Conservation (phyloP, 2,797 vertebrate species). For the Danio aesculapii region DNA sequence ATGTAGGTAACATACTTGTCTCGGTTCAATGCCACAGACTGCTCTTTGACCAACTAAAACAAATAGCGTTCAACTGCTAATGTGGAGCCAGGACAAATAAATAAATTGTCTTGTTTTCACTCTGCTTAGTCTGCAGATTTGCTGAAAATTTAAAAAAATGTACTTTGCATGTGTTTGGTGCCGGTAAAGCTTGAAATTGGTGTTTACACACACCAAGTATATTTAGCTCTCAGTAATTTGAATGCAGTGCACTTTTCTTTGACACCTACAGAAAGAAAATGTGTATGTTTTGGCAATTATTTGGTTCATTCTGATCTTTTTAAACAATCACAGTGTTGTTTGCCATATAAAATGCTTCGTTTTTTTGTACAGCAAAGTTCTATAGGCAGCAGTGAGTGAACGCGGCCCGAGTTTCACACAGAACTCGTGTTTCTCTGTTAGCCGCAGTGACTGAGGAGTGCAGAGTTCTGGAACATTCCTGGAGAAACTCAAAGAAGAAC, state of each 20-base stretch:
- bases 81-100: conserved; percentile 53
- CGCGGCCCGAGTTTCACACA: conserved; percentile 59
- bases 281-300: background rate
- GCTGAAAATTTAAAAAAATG: conserved; percentile 56
- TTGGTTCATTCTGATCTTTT: conserved; percentile 1
- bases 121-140: conserved; percentile 48
- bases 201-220: background rate
- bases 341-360: conserved; percentile 31
- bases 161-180: conserved; percentile 45
- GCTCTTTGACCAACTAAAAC: conserved; percentile 60
- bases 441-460: conserved; percentile 53
- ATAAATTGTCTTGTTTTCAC: conserved; percentile 56
- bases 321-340: conserved; percentile 27
- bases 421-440: conserved; percentile 59
- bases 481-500: conserved; percentile 61
- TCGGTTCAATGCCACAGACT: conserved; percentile 56
- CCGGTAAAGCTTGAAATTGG: conserved; percentile 43
- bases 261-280: conserved; percentile 6
- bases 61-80: conserved; percentile 59
- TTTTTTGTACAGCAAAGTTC: conserved; percentile 35
- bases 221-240: background rate
- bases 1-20: conserved; percentile 52
- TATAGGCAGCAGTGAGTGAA: conserved; percentile 42
- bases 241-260: background rate
- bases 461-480: conserved; percentile 63